A percentile compares a stretch with the other conserved stretches of the same genome.
phyloP scores from a whole-genome alignment of 2,113 vertebrate species.

The Nothocercus nigrocapillus region DNA sequence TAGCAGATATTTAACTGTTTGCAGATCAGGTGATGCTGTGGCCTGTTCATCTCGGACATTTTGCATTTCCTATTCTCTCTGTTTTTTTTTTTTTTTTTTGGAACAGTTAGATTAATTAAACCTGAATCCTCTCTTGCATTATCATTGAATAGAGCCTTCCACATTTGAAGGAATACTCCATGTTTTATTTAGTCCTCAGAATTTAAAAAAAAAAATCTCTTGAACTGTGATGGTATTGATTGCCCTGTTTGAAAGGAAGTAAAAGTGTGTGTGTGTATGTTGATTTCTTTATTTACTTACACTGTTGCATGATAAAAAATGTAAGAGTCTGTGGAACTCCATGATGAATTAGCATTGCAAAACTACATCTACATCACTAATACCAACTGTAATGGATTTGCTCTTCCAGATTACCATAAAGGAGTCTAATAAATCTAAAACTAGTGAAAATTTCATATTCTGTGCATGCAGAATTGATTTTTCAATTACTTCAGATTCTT shows the following conservation, averaged over 20 bases:
- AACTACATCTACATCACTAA: neutral
- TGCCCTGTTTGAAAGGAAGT: neutral
- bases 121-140: neutral
- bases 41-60: neutral
- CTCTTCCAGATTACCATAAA: constrained; percentile 10
- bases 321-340: neutral
- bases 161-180: neutral
- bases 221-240: neutral
- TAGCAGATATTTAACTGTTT: neutral
- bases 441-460: constrained; percentile 44
- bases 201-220: neutral
- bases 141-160: neutral
- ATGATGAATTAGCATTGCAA: neutral
- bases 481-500: constrained; percentile 64
- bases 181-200: neutral
- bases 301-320: neutral
- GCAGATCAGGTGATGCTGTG: neutral
- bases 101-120: neutral
- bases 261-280: neutral
- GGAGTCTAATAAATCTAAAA: constrained; percentile 34
- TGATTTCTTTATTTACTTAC: neutral
- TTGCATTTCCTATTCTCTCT: neutral
- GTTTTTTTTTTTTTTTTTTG: neutral
- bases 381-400: constrained; percentile 9
- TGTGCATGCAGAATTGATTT: constrained; percentile 52